A percentile compares a stretch with the other conserved stretches of the same genome.
These are phyloP conservation scores for Actenoides hombroni DNA, from an alignment of 2,113 vertebrate species.

Conservation along the genomic window DNA sequence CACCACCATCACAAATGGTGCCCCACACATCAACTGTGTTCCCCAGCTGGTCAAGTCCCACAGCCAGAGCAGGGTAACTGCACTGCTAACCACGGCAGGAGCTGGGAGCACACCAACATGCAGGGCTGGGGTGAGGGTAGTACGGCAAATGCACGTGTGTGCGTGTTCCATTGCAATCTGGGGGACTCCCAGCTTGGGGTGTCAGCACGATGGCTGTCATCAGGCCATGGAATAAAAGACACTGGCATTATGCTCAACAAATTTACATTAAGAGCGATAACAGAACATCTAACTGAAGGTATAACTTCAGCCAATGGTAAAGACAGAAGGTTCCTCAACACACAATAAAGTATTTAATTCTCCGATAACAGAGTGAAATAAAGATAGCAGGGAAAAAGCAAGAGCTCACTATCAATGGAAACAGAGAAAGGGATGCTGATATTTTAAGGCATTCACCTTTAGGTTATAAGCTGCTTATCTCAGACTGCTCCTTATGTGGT, in stretches of 20 bases:
- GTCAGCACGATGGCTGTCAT: not conserved
- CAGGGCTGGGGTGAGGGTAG: not conserved
- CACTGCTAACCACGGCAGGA: accelerated
- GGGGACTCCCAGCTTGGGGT: not conserved
- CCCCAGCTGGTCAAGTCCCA: not conserved
- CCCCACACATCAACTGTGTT: not conserved
- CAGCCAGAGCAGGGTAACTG: not conserved
- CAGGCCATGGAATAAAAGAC: not conserved
- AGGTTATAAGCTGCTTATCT: slow-evolving; percentile 40
- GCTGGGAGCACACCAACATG: not conserved
- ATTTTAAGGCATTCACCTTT: slow-evolving; percentile 44
- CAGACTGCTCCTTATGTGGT: not conserved
- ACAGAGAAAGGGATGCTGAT: not conserved
- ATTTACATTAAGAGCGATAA: not conserved
- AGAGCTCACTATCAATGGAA: not conserved
- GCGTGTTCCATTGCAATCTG: accelerated
- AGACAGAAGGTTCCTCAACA: not conserved
- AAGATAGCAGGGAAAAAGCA: not conserved
- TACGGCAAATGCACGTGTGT: accelerated
- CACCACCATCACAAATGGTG: no score
- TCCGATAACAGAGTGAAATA: not conserved
- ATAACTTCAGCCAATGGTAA: not conserved
- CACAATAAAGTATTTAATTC: not conserved
- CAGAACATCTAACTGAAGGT: not conserved
- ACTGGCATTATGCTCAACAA: not conserved